phyloP scores from a whole-genome alignment of 2,797 vertebrate species.

The Oryzias sinensis region DNA sequence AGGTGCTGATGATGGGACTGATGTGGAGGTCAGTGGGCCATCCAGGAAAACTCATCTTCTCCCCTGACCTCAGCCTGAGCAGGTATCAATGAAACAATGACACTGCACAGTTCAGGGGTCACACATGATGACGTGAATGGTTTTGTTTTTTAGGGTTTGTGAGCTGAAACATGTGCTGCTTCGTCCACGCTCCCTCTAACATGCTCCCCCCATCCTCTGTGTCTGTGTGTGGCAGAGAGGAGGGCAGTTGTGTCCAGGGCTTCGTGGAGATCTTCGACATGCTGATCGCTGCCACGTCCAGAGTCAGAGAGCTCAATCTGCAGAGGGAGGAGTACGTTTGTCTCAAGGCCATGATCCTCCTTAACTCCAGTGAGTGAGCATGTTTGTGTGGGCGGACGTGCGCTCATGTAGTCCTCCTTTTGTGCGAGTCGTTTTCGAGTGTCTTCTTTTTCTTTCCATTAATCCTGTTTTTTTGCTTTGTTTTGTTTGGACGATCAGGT shows the following conservation, averaged over 20 bases:
- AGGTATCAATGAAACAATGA: slow-evolving; percentile 62
- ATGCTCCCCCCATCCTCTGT: slow-evolving; percentile 4
- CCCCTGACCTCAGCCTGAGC: slow-evolving; percentile 92
- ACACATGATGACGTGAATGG: neutral
- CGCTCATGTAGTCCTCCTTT: neutral
- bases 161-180: no score
- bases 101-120: neutral
- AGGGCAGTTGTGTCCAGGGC: slow-evolving; percentile 94
- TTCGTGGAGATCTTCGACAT: slow-evolving; percentile 97
- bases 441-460: neutral
- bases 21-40: slow-evolving; percentile 98
- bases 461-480: neutral
- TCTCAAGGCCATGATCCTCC: slow-evolving; percentile 98
- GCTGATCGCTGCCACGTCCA: slow-evolving; percentile 91
- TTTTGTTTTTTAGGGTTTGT: neutral
- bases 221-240: slow-evolving; percentile 80
- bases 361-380: slow-evolving; percentile 94
- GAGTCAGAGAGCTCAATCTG: slow-evolving; percentile 92
- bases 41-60: slow-evolving; percentile 95
- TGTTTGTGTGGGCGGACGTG: slow-evolving; percentile 15
- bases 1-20: slow-evolving; percentile 95
- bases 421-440: neutral
- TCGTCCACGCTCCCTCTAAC: no score
- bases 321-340: slow-evolving; percentile 96
- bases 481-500: neutral